These are phyloP conservation scores for Aleiodes testaceus DNA, from an alignment of 2,888 invertebrate genomes.

Conservation along the genomic window DNA sequence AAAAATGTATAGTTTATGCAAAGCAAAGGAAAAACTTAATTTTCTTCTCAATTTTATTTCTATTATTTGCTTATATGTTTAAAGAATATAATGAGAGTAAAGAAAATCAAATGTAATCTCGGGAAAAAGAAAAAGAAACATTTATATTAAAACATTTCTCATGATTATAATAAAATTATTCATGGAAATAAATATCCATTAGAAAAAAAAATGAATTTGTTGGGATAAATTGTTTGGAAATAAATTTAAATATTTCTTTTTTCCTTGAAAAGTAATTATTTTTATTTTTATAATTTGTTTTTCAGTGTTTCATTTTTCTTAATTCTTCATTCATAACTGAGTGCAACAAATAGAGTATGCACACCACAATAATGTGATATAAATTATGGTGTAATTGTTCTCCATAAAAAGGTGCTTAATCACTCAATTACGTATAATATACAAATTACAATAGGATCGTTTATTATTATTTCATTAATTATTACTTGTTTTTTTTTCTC, in stretches of 20 bases:
- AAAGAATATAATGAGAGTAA: no score
- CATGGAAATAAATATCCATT: conserved; percentile 2
- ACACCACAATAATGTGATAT: conserved; percentile 46
- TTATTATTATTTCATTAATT: no score
- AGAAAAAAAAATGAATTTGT: neutral
- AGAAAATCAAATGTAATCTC: no score
- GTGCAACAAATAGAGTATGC: conserved; percentile 45
- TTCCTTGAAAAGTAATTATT: conserved; percentile 33
- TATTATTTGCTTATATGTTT: no score
- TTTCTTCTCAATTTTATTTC: conserved; percentile 6
- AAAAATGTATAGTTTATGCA: neutral
- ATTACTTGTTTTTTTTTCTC: no score
- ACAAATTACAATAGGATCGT: conserved; percentile 46
- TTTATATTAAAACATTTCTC: no score
- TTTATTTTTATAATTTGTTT: conserved; percentile 26
- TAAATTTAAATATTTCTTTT: no score
- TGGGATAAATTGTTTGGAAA: no score
- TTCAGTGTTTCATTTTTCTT: conserved; percentile 5
- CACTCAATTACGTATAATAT: conserved; percentile 47
- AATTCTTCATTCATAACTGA: conserved; percentile 12
- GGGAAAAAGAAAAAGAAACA: neutral
- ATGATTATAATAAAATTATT: no score
- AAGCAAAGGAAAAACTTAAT: conserved; percentile 19
- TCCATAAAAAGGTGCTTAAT: conserved; percentile 43
- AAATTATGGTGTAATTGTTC: conserved; percentile 42